phyloP scores from a whole-genome alignment of 2,888 invertebrate species.

The Diadegma fenestrale region DNA sequence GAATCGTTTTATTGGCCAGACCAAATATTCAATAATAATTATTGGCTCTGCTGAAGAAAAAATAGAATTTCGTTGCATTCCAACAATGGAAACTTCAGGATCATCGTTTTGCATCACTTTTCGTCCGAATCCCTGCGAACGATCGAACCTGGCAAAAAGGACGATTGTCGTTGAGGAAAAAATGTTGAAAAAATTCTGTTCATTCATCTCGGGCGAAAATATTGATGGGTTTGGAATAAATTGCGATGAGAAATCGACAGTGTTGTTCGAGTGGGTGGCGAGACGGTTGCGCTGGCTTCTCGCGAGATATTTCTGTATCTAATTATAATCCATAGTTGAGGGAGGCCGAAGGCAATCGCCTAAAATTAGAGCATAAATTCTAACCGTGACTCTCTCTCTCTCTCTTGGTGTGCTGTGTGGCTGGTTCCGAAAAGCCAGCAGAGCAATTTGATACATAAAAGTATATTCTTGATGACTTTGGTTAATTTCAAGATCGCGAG shows the following conservation, averaged over 20 bases:
- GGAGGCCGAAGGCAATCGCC: slow-evolving; percentile 83
- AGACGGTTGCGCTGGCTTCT: slow-evolving; percentile 69
- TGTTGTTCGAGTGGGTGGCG: slow-evolving; percentile 79
- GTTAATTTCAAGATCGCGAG: background rate
- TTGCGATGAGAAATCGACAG: slow-evolving; percentile 56
- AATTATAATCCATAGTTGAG: slow-evolving; percentile 84
- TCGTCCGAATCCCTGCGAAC: too few species aligned
- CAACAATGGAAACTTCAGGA: too few species aligned
- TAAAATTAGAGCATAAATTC: slow-evolving; percentile 84
- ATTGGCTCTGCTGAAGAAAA: too few species aligned
- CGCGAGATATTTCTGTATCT: slow-evolving; percentile 83
- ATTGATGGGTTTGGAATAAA: slow-evolving; percentile 27
- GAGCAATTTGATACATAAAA: slow-evolving; percentile 53
- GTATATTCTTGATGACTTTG: slow-evolving; percentile 18
- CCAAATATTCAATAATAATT: too few species aligned
- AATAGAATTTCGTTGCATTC: too few species aligned
- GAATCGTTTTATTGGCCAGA: too few species aligned
- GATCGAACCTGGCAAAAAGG: too few species aligned
- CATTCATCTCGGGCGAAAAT: background rate
- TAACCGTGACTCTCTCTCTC: slow-evolving; percentile 77
- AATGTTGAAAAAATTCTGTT: background rate
- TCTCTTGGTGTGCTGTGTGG: slow-evolving; percentile 73
- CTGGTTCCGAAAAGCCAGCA: slow-evolving; percentile 35
- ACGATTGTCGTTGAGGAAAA: background rate
- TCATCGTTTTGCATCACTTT: too few species aligned